A percentile compares a stretch with the other conserved stretches of the same genome.
Conservation (phyloP, 2,113 vertebrate species). For the Neotragus moschatus region DNA sequence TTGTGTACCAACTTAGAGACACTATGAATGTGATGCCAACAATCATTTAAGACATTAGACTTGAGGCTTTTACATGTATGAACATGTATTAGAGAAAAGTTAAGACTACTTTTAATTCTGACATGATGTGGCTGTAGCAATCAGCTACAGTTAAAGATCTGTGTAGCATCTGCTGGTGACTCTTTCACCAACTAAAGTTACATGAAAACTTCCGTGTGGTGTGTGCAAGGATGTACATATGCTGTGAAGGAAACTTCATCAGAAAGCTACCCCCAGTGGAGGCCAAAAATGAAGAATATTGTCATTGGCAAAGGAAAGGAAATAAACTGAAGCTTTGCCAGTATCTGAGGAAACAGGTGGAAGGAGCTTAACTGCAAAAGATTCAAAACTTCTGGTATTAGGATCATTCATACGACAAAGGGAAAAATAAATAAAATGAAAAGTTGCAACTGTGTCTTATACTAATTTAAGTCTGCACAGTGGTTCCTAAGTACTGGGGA, state of each 20-base stretch:
- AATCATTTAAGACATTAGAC: background rate
- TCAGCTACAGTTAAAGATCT: background rate
- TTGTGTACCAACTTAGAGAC: background rate
- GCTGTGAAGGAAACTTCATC: conserved; percentile 60
- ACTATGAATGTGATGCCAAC: background rate
- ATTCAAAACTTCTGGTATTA: conserved; percentile 48
- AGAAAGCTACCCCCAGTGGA: conserved; percentile 60
- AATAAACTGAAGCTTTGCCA: conserved; percentile 65
- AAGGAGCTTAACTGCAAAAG: conserved; percentile 71
- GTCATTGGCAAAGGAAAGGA: conserved; percentile 72
- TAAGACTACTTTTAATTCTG: background rate
- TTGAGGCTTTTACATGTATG: background rate
- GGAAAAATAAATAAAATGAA: conserved; percentile 47
- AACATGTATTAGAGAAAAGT: background rate
- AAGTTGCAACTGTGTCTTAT: conserved; percentile 53
- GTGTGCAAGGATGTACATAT: background rate
- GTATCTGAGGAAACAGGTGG: conserved; percentile 50
- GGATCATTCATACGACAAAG: conserved; percentile 58
- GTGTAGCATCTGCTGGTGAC: conserved; percentile 1
- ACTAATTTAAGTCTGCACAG: conserved; percentile 34
- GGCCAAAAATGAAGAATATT: conserved; percentile 68
- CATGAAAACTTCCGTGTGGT: background rate
- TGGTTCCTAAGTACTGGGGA: conserved; percentile 40
- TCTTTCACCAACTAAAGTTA: background rate
- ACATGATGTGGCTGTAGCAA: background rate